Conservation (phyloP, 2,797 vertebrate species). For the Platyrinchus mystaceus region DNA sequence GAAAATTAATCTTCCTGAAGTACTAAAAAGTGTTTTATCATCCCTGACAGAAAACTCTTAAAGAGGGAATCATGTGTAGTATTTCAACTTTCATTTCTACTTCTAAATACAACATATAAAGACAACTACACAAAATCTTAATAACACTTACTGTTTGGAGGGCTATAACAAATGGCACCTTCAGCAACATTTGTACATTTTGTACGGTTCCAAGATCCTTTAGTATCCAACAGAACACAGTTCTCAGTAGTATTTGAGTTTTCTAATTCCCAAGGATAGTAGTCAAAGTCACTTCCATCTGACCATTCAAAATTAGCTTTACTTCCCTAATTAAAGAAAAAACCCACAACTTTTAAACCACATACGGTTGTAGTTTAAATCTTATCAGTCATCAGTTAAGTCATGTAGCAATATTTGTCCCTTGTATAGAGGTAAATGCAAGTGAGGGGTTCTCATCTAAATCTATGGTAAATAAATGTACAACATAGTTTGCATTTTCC, state of each 20-base stretch:
- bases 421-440: neutral
- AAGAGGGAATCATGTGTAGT: neutral
- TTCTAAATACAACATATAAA: neutral
- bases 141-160: conserved; percentile 67
- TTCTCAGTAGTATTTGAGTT: conserved; percentile 58
- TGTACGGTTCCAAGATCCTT: conserved; percentile 81
- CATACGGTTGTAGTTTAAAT: neutral
- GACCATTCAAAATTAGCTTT: conserved; percentile 88
- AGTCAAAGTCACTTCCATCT: conserved; percentile 83
- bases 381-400: neutral
- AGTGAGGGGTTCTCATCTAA: neutral
- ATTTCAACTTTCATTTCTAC: neutral
- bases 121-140: neutral
- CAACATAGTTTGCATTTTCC: neutral
- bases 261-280: conserved; percentile 68
- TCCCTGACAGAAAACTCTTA: neutral
- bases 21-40: neutral
- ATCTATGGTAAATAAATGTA: neutral
- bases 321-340: conserved; percentile 74
- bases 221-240: conserved; percentile 82
- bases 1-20: neutral
- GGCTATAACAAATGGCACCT: conserved; percentile 90
- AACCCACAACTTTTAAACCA: neutral
- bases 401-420: neutral
- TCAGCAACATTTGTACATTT: conserved; percentile 77